Conservation (phyloP, 2,888 invertebrate genomes). For the Ophonus ardosiacus region DNA sequence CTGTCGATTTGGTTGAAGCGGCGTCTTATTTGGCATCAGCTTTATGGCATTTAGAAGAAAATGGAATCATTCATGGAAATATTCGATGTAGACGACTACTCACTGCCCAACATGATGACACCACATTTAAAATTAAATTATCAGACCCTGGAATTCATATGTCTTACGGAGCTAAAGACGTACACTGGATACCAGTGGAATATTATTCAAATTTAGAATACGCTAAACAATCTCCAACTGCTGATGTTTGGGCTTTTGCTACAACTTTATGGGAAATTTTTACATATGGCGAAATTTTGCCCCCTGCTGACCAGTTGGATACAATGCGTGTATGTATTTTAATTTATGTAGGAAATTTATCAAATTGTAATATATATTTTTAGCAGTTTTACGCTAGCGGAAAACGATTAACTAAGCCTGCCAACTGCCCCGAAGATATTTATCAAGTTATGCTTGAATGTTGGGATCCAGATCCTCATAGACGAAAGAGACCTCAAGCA, state of each 20-base stretch:
- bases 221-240: slow-evolving; percentile 83
- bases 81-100: slow-evolving; percentile 90
- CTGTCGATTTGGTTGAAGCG: slow-evolving; percentile 88
- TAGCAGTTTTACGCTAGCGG: slow-evolving; percentile 83
- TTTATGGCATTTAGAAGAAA: slow-evolving; percentile 90
- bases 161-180: slow-evolving; percentile 80
- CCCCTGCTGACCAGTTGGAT: slow-evolving; percentile 70
- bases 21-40: slow-evolving; percentile 89
- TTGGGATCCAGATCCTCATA: slow-evolving; percentile 86
- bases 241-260: slow-evolving; percentile 95
- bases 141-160: slow-evolving; percentile 88
- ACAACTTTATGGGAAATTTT: slow-evolving; percentile 97
- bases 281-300: slow-evolving; percentile 81
- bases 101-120: slow-evolving; percentile 85
- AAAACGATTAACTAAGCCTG: slow-evolving; percentile 82
- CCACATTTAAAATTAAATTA: slow-evolving; percentile 86
- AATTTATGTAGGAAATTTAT: not conserved
- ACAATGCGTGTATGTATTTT: slow-evolving; percentile 71
- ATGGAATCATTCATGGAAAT: slow-evolving; percentile 89
- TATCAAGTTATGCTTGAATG: slow-evolving; percentile 88
- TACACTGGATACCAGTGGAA: slow-evolving; percentile 95
- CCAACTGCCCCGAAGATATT: slow-evolving; percentile 85
- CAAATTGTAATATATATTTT: slow-evolving; percentile 19
- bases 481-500: slow-evolving; percentile 87
- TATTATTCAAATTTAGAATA: slow-evolving; percentile 84